A percentile compares a stretch with the other conserved stretches of the same genome.
phyloP scores from a whole-genome alignment of 2,888 invertebrate genomes.

The Drosophila differens region DNA sequence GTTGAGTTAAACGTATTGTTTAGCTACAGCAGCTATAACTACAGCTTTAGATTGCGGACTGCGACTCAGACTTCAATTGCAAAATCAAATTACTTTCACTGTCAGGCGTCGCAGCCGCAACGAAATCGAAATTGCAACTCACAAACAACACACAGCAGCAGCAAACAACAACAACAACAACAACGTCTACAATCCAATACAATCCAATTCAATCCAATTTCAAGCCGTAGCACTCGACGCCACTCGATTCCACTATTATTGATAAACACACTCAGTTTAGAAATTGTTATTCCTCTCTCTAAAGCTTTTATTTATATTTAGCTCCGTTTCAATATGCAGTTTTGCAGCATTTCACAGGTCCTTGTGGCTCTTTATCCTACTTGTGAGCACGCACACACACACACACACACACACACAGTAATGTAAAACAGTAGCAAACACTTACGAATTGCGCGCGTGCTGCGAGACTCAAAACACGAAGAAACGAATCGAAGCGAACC shows the following conservation, averaged over 20 bases:
- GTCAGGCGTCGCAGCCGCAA: slow-evolving; percentile 63
- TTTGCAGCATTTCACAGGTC: slow-evolving; percentile 32
- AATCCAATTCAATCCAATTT: slow-evolving; percentile 47
- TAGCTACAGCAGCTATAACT: slow-evolving; percentile 33
- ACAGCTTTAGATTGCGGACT: slow-evolving; percentile 43
- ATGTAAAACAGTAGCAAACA: slow-evolving; percentile 31
- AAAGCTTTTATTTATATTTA: slow-evolving; percentile 7
- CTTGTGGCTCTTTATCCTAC: slow-evolving; percentile 49
- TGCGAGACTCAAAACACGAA: slow-evolving; percentile 13
- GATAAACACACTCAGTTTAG: slow-evolving; percentile 39
- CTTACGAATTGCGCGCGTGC: slow-evolving; percentile 42
- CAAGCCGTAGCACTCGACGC: slow-evolving; percentile 50
- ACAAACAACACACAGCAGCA: slow-evolving; percentile 33
- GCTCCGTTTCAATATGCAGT: slow-evolving; percentile 15
- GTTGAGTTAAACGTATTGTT: slow-evolving; percentile 62
- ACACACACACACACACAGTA: slow-evolving; percentile 31
- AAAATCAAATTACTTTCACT: slow-evolving; percentile 84
- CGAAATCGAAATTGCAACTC: slow-evolving; percentile 59
- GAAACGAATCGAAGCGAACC: slow-evolving; percentile 5
- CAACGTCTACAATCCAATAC: slow-evolving; percentile 11
- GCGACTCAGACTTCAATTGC: slow-evolving; percentile 70
- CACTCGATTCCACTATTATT: slow-evolving; percentile 41
- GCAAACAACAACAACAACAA: slow-evolving; percentile 18
- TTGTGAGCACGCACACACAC: slow-evolving; percentile 30
- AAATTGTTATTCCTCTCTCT: slow-evolving; percentile 45